A percentile compares a stretch with the other conserved stretches of the same genome.
These are phyloP conservation scores for Leucoraja ocellata DNA, from an alignment of 2,797 vertebrate genomes.

Conservation along the genomic window DNA sequence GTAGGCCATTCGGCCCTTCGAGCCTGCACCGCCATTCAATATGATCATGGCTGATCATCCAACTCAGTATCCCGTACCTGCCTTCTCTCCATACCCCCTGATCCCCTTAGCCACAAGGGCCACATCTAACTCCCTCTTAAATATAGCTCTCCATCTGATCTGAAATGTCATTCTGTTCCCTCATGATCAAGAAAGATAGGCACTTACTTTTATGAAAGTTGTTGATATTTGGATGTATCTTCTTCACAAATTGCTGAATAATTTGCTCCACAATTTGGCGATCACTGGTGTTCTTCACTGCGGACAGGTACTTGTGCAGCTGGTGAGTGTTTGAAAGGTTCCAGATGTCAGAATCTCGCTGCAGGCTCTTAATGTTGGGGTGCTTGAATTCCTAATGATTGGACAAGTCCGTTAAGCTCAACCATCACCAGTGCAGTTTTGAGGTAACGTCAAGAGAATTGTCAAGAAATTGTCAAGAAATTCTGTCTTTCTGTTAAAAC, in stretches of 20 bases:
- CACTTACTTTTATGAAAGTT: slow-evolving; percentile 74
- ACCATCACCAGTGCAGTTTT: neutral
- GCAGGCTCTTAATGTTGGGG: slow-evolving; percentile 58
- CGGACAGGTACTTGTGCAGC: slow-evolving; percentile 62
- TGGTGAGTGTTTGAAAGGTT: slow-evolving; percentile 68
- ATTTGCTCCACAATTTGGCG: slow-evolving; percentile 61
- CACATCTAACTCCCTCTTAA: too few relatives aligned
- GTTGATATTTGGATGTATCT: slow-evolving; percentile 60
- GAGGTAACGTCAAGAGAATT: neutral
- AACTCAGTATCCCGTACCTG: too few relatives aligned
- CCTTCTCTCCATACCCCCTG: too few relatives aligned
- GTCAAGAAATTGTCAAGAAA: neutral
- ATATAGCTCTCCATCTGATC: too few relatives aligned
- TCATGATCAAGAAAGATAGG: neutral
- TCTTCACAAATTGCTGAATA: slow-evolving; percentile 64
- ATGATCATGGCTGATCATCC: too few relatives aligned
- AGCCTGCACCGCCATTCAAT: too few relatives aligned
- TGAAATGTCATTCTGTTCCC: neutral
- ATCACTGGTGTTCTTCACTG: slow-evolving; percentile 60
- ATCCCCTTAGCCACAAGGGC: too few relatives aligned
- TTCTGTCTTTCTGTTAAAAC: neutral
- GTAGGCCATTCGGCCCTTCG: too few relatives aligned
- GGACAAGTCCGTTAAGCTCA: neutral
- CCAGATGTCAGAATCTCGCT: slow-evolving; percentile 73
- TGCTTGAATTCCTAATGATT: slow-evolving; percentile 66